These are phyloP conservation scores for Temnothorax rugatulus DNA, from an alignment of 2,888 invertebrate species.

Conservation along the genomic window DNA sequence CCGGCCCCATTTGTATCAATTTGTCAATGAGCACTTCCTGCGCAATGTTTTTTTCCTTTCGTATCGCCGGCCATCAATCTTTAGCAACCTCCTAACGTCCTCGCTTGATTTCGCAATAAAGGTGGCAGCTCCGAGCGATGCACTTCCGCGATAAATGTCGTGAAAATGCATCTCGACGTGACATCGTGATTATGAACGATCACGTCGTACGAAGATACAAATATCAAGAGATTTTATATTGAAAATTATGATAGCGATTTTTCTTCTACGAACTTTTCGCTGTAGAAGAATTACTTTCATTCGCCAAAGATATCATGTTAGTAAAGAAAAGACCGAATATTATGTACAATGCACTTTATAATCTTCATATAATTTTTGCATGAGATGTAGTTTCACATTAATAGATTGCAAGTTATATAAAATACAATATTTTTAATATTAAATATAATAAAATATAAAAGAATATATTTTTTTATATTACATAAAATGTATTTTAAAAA, in stretches of 20 bases:
- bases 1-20: constrained; percentile 58
- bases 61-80: constrained; percentile 32
- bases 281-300: not conserved
- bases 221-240: not conserved
- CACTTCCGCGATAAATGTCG: constrained; percentile 9
- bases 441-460: not conserved
- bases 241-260: not conserved
- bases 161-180: constrained; percentile 12
- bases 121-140: not conserved
- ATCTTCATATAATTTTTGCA: no score
- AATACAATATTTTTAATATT: not conserved
- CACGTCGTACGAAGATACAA: not conserved
- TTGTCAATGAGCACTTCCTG: constrained; percentile 57
- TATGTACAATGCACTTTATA: not conserved
- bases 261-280: not conserved
- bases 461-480: not conserved
- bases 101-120: constrained; percentile 32
- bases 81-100: constrained; percentile 15
- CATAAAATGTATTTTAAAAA: not conserved
- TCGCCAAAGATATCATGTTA: not conserved
- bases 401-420: not conserved
- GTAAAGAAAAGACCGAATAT: not conserved
- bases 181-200: constrained; percentile 18
- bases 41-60: constrained; percentile 16
- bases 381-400: not conserved